Percentiles rank a stretch among this genome's conserved stretches.
phyloP scores from a whole-genome alignment of 2,888 invertebrate genomes.

The Cerastis leucographa region DNA sequence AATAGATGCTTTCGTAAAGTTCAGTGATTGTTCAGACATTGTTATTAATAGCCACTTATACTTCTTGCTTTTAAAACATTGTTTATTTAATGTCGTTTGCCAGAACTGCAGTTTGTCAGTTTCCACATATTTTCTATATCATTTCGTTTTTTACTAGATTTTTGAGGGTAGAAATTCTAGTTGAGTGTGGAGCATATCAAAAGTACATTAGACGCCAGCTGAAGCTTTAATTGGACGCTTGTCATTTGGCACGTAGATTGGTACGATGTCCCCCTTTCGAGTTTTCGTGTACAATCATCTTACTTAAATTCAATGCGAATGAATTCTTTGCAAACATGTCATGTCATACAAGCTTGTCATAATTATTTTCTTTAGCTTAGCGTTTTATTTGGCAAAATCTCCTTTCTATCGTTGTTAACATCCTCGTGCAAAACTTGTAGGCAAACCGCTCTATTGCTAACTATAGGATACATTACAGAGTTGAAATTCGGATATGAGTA shows the following conservation, averaged over 20 bases:
- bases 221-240: constrained; percentile 72
- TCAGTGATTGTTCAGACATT: constrained; percentile 33
- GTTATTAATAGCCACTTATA: constrained; percentile 29
- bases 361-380: constrained; percentile 25
- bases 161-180: constrained; percentile 31
- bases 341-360: constrained; percentile 29
- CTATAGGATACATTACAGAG: constrained; percentile 10
- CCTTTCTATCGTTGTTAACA: background rate
- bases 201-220: constrained; percentile 59
- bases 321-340: constrained; percentile 30
- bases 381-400: constrained; percentile 18
- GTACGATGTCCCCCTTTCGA: constrained; percentile 62
- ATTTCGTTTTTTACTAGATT: background rate
- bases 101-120: constrained; percentile 24
- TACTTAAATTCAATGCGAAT: constrained; percentile 47
- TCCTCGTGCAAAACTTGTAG: constrained; percentile 3
- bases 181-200: constrained; percentile 48
- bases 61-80: constrained; percentile 32
- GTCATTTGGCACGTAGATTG: constrained; percentile 72
- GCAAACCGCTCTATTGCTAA: constrained; percentile 6
- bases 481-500: constrained; percentile 49
- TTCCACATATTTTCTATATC: constrained; percentile 5
- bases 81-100: constrained; percentile 17
- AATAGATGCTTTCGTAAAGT: constrained; percentile 20
- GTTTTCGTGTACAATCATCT: constrained; percentile 60